A percentile compares a stretch with the other conserved stretches of the same genome.
Evolutionary conservation across 2,888 invertebrate species (phyloP).

Genomic region (Syrista parreyssii): DNA sequence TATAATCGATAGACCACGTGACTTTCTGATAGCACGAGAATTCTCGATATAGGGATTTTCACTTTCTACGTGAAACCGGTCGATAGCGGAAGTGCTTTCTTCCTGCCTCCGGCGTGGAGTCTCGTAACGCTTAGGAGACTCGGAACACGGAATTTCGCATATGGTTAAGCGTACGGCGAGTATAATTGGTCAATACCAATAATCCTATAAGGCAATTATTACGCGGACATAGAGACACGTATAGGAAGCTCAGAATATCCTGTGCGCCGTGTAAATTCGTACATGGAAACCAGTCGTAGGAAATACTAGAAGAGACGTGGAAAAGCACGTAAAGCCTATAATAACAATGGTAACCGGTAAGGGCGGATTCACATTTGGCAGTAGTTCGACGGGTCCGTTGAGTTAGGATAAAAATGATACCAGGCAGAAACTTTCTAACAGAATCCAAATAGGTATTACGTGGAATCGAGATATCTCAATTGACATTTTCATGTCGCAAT

Average conservation of each 20-base stretch:
- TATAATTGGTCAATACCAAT: not conserved
- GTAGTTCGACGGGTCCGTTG: not conserved
- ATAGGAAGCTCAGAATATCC: not conserved
- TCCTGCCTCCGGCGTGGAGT: slow-evolving; percentile 6
- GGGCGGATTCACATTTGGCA: not conserved
- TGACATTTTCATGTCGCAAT: not conserved
- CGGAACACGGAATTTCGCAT: not conserved
- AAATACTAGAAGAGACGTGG: not conserved
- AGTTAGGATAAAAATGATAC: not conserved
- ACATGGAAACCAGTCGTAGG: not conserved
- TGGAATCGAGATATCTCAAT: not conserved
- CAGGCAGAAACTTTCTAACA: not conserved
- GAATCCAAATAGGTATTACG: not conserved
- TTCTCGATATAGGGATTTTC: slow-evolving; percentile 16
- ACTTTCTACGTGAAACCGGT: slow-evolving; percentile 32
- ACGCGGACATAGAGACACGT: not conserved
- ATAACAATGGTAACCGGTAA: not conserved
- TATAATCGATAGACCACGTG: not conserved
- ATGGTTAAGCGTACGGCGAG: not conserved
- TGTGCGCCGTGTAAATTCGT: not conserved
- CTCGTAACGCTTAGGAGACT: not conserved
- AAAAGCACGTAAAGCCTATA: not conserved
- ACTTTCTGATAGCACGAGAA: not conserved
- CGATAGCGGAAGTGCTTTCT: slow-evolving; percentile 20
- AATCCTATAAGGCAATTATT: not conserved